Evolutionary conservation across 2,888 invertebrate genomes (phyloP), one percentile per base, ranked within the genome.

Genomic region (Ischnura elegans): DNA sequence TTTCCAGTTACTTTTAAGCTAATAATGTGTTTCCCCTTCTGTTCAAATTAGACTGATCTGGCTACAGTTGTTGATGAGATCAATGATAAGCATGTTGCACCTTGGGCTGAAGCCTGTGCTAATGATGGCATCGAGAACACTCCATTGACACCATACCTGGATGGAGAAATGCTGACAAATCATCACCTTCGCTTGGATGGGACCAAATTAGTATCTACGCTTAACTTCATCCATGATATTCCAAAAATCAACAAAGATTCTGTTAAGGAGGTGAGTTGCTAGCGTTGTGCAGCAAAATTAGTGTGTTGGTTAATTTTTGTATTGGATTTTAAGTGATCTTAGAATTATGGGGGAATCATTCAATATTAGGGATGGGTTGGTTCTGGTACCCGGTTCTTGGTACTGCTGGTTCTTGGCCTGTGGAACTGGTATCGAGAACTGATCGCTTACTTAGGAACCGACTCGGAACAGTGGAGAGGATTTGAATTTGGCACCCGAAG

Each of bases 1-100:
- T n/a, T n/a, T n/a, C n/a, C n/a, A n/a, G n/a, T n/a, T n/a, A n/a
- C n/a, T n/a, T n/a, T n/a, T n/a, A n/a, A n/a, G n/a, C n/a, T n/a
- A n/a, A n/a, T n/a, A n/a, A n/a, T n/a, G n/a, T 29, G 29, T 94
- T 42, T 87, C 66, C 16, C 21, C 55, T 85, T 93, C 94, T 51
- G 94, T 94, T 94, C 94, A 95, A 95, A 95, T 0, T 95, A 98
- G 98, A 96, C 97, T 87, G 98, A 98, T 96, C 97, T 98, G 96
- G 97, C 97, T 0, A 97, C 97, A 16, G 97, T 98, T 8, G 98
- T 98, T 0, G 98, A 98, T 95, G 98, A 99, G 95, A 98, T 98
- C 0, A 99, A 99, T 96, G 99, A 99, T 96, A 99, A 99, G 95
- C 99, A 99, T 96, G 97, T 99, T 96, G 97, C 97, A 0, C 98